Base-by-base conservation (phyloP, 2,888 invertebrate genomes). In the Metalampra italica region DNA sequence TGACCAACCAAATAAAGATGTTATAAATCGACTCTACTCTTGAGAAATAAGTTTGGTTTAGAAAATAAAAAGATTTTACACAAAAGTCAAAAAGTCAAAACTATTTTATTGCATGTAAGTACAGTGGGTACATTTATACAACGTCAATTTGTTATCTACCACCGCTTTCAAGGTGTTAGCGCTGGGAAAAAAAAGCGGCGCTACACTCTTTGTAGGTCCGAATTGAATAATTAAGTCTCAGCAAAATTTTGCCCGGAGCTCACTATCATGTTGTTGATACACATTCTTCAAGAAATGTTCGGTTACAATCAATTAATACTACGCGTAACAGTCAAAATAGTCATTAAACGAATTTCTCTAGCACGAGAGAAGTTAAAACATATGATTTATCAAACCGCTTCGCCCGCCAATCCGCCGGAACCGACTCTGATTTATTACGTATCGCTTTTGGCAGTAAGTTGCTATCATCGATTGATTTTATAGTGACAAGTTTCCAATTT, bases 341-440 rank as follows among this genome's bases (percentile, higher is more conserved):
- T 41, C 44, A 49, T 51, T 51, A 47, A n/a, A 14, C 46, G 44
- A 52, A 49, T 54, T 51, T 50, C 50, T 51, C 55, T 48, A 22
- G 41, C 39, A 43, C 49, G 45, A 49, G 50, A 55, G 29, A 29
- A 37, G 50, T 46, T 44, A 46, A 46, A 42, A 51, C 36, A 34
- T 38, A 49, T 56, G 53, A 56, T 53, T 56, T 50, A 56, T 54
- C 51, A 39, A 22, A 45, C 40, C 29, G 34, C 34, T 39, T 38
- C 52, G 53, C 48, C 47, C 52, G 49, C 39, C 47, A 46, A 56
- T 49, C 39, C 51, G 53, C 51, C 53, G 60, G 57, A 60, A 60
- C 60, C 39, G 42, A 57, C 49, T 46, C n/a, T n/a, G 32, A 52
- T 51, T 55, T 55, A 60, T 59, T 58, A 60, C 44, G 56, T 56